Evolutionary conservation across 2,888 invertebrate species (phyloP).

Genomic region (Chalcosyrphus nemorum): DNA sequence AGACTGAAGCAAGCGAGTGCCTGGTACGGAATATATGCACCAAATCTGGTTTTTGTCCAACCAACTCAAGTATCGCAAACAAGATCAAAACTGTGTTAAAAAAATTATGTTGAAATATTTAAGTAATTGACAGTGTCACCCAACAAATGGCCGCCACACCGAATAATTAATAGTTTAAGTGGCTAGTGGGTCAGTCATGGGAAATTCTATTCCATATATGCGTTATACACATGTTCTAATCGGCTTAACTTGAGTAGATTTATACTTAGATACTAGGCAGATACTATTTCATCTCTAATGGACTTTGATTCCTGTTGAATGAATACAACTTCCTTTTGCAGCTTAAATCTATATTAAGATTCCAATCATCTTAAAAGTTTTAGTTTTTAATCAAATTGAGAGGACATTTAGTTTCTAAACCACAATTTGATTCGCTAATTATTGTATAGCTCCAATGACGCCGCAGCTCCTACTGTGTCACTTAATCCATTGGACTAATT

Average conservation of each 20-base stretch:
- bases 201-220: neutral
- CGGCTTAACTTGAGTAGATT: conserved; percentile 11
- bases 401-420: neutral
- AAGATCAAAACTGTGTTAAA: neutral
- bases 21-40: neutral
- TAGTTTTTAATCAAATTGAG: neutral
- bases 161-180: neutral
- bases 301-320: no score
- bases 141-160: neutral
- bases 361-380: neutral
- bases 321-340: no score
- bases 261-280: conserved; percentile 5
- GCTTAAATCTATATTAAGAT: no score
- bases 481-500: conserved; percentile 67
- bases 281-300: no score
- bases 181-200: neutral
- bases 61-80: neutral
- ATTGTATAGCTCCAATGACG: neutral
- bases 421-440: neutral
- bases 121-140: conserved; percentile 16
- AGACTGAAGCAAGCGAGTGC: neutral
- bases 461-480: conserved; percentile 26
- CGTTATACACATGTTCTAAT: conserved; percentile 19
- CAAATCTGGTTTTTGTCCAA: neutral
- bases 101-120: neutral